Percentiles rank a stretch among this genome's conserved stretches.
phyloP scores from a whole-genome alignment of 2,888 invertebrate species.

The Corbicula japonica region DNA sequence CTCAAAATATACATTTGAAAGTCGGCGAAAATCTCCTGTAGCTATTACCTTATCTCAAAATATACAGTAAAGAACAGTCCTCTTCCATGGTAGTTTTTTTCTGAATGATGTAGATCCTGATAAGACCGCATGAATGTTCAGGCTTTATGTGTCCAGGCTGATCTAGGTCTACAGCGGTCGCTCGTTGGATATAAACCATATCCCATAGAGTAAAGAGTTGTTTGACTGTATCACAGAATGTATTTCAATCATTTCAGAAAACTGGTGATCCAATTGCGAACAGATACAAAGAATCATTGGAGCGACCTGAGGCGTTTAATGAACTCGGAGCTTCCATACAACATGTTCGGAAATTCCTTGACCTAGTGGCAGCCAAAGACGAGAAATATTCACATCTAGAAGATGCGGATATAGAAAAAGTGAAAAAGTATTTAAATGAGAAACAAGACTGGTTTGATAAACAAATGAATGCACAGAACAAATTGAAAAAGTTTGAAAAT shows the following conservation, averaged over 20 bases:
- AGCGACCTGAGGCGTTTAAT: slow-evolving; percentile 93
- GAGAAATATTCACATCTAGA: slow-evolving; percentile 90
- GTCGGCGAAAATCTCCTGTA: too few species aligned
- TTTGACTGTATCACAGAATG: too few species aligned
- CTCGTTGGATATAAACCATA: too few species aligned
- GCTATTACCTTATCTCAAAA: too few species aligned
- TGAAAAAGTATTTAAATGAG: slow-evolving; percentile 90
- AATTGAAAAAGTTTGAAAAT: slow-evolving; percentile 90
- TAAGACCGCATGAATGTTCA: too few species aligned
- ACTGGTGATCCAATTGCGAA: slow-evolving; percentile 96
- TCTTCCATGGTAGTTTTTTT: too few species aligned
- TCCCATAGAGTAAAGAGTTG: too few species aligned
- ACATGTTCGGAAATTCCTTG: slow-evolving; percentile 92
- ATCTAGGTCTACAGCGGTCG: too few species aligned
- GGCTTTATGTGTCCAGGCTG: too few species aligned
- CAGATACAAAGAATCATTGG: slow-evolving; percentile 93
- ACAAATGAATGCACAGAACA: slow-evolving; percentile 90
- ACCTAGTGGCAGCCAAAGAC: slow-evolving; percentile 86
- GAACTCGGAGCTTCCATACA: slow-evolving; percentile 93
- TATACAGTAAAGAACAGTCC: too few species aligned
- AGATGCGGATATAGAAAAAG: slow-evolving; percentile 90
- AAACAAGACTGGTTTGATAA: slow-evolving; percentile 94
- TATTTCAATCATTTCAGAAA: slow-evolving; percentile 89
- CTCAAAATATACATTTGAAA: too few species aligned
- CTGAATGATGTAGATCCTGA: too few species aligned